These are phyloP conservation scores for Drosophila chauvacae DNA, from an alignment of 1,140 invertebrate species.

Conservation along the genomic window DNA sequence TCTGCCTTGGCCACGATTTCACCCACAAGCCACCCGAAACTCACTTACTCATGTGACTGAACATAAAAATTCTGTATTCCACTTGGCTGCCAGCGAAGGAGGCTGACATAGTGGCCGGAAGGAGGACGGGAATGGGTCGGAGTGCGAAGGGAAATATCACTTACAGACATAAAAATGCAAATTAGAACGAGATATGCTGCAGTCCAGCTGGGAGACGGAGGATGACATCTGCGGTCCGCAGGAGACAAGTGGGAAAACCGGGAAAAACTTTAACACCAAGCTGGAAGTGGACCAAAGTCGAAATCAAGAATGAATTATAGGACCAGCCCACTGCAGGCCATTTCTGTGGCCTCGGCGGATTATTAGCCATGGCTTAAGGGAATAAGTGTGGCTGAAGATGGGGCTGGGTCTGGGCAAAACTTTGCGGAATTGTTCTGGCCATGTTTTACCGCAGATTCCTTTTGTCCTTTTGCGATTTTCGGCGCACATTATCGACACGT, in stretches of 20 bases:
- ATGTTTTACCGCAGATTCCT: constrained; percentile 7
- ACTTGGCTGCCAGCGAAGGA: constrained; percentile 34
- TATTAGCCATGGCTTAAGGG: constrained; percentile 51
- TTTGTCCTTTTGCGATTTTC: constrained; percentile 39
- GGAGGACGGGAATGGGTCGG: background rate
- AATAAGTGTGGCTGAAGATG: background rate
- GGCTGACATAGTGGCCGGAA: constrained; percentile 20
- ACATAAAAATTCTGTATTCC: constrained; percentile 52
- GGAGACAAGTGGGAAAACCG: constrained; percentile 9
- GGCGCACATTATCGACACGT: constrained; percentile 44
- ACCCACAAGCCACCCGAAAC: constrained; percentile 28
- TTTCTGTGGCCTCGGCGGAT: constrained; percentile 31
- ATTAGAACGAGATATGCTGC: constrained; percentile 52
- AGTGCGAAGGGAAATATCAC: constrained; percentile 42
- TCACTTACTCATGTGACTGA: constrained; percentile 51
- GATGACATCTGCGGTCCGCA: constrained; percentile 29
- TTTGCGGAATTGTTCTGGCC: constrained; percentile 16
- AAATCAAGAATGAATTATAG: constrained; percentile 51
- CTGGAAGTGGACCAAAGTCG: constrained; percentile 20
- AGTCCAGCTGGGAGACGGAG: constrained; percentile 33
- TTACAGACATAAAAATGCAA: constrained; percentile 75
- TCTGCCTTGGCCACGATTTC: constrained; percentile 7
- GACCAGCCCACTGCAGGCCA: constrained; percentile 14
- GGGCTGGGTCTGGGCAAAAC: constrained; percentile 2
- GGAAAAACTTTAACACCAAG: constrained; percentile 35